phyloP scores from a whole-genome alignment of 2,113 vertebrate species.

The Microtus montanus region DNA sequence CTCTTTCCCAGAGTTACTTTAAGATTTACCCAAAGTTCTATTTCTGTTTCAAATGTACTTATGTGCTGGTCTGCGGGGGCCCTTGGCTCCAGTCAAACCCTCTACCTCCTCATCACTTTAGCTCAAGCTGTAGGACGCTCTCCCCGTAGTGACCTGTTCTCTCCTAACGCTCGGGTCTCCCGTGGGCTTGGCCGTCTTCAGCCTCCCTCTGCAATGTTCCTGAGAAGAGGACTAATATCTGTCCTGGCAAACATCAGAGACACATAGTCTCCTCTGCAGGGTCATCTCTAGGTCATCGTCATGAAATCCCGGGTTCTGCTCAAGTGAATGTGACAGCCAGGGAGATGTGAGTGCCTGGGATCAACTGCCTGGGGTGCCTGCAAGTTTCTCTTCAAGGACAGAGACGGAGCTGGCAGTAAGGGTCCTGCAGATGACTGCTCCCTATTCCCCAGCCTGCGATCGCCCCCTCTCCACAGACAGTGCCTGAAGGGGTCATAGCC shows the following conservation, averaged over 20 bases:
- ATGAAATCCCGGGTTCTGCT: slow-evolving; percentile 40
- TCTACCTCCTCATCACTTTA: neutral
- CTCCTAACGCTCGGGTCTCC: neutral
- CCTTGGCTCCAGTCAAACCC: neutral
- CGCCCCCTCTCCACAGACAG: slow-evolving; percentile 27
- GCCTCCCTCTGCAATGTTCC: neutral
- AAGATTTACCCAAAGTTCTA: neutral
- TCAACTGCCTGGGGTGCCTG: slow-evolving; percentile 71
- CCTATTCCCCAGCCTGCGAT: slow-evolving; percentile 11
- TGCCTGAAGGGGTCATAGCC: slow-evolving; percentile 71
- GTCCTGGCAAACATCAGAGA: slow-evolving; percentile 50
- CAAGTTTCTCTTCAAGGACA: slow-evolving; percentile 72
- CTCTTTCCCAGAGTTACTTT: neutral
- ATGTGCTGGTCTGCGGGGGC: neutral
- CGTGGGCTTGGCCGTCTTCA: neutral
- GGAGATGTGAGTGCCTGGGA: slow-evolving; percentile 58
- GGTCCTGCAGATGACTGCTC: slow-evolving; percentile 52
- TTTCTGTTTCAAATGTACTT: slow-evolving; percentile 4
- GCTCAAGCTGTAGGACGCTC: neutral
- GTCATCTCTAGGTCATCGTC: slow-evolving; percentile 65
- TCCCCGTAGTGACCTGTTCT: neutral
- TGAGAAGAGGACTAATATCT: neutral
- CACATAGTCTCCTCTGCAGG: slow-evolving; percentile 53
- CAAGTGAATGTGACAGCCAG: slow-evolving; percentile 64
- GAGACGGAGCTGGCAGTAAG: slow-evolving; percentile 38